Conservation (phyloP, 2,888 invertebrate species). For the Eucera pruinosa region DNA sequence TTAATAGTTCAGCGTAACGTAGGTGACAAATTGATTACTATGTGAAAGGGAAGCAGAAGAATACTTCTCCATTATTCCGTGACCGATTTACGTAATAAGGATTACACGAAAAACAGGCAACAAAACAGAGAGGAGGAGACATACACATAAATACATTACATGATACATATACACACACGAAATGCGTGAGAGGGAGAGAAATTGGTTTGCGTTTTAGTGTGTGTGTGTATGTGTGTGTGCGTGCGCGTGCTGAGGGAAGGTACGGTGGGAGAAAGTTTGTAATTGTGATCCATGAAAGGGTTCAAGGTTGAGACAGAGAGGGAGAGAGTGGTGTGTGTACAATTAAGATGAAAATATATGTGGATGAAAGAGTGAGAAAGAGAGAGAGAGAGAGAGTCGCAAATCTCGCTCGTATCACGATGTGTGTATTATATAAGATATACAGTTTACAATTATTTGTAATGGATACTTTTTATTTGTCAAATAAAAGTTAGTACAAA, state of each 20-base stretch:
- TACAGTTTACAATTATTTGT: slow-evolving; percentile 83
- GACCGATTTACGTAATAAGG: slow-evolving; percentile 24
- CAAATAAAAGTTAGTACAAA: slow-evolving; percentile 83
- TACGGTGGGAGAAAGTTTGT: slow-evolving; percentile 18
- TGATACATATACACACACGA: slow-evolving; percentile 31
- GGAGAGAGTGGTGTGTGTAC: slow-evolving; percentile 34
- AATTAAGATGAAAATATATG: slow-evolving; percentile 31
- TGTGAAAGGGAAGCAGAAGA: background rate
- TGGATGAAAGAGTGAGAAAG: slow-evolving; percentile 46
- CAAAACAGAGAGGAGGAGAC: slow-evolving; percentile 28
- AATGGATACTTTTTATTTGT: slow-evolving; percentile 82
- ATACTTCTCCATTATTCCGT: slow-evolving; percentile 18
- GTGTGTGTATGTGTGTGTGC: slow-evolving; percentile 29
- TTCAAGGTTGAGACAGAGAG: slow-evolving; percentile 32
- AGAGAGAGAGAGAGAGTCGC: slow-evolving; percentile 53
- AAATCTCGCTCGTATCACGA: slow-evolving; percentile 70
- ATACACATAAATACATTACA: slow-evolving; percentile 14
- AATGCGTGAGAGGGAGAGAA: slow-evolving; percentile 37
- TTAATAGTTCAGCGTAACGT: too few relatives aligned
- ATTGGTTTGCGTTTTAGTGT: slow-evolving; percentile 31
- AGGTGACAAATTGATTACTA: background rate
- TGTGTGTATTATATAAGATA: slow-evolving; percentile 78
- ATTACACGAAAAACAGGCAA: slow-evolving; percentile 30
- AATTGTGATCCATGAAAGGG: slow-evolving; percentile 34
- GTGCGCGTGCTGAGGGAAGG: slow-evolving; percentile 26